Evolutionary conservation across 2,797 vertebrate genomes (phyloP).

Genomic region (Sebastes melanostomus): DNA sequence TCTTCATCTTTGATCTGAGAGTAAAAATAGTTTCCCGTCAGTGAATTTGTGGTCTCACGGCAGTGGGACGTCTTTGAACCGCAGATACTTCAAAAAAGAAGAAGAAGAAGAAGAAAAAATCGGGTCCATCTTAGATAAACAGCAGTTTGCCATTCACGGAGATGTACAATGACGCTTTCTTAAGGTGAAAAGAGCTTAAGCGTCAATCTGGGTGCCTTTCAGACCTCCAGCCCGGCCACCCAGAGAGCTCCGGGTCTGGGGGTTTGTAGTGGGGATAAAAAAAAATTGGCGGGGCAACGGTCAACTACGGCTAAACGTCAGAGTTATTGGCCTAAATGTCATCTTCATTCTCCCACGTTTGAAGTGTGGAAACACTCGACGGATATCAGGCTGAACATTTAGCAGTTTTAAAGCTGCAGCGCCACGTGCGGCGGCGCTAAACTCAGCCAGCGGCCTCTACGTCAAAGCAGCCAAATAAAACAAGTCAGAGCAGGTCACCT

Average conservation of each 20-base stretch:
- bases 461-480: conserved; percentile 27
- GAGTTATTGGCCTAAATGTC: conserved; percentile 11
- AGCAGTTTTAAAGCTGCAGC: background rate
- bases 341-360: conserved; percentile 18
- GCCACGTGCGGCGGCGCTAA: conserved; percentile 33
- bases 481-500: conserved; percentile 46
- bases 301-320: conserved; percentile 57
- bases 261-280: conserved; percentile 6
- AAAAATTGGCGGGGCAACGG: conserved; percentile 43
- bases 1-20: background rate
- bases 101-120: conserved; percentile 37
- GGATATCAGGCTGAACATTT: conserved; percentile 16
- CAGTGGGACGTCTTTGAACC: conserved; percentile 24
- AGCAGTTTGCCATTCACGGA: conserved; percentile 73
- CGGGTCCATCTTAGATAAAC: conserved; percentile 67
- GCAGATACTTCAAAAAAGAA: conserved; percentile 38
- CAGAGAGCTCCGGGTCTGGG: conserved; percentile 41
- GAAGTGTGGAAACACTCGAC: conserved; percentile 7
- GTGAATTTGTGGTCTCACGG: conserved; percentile 54
- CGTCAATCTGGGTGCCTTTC: conserved; percentile 78
- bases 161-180: conserved; percentile 78
- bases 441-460: conserved; percentile 2
- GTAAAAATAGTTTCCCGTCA: conserved; percentile 11
- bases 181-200: conserved; percentile 72
- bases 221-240: conserved; percentile 75